These are phyloP conservation scores for Paraescarpia echinospica DNA, from an alignment of 1,140 invertebrate genomes.

Conservation along the genomic window DNA sequence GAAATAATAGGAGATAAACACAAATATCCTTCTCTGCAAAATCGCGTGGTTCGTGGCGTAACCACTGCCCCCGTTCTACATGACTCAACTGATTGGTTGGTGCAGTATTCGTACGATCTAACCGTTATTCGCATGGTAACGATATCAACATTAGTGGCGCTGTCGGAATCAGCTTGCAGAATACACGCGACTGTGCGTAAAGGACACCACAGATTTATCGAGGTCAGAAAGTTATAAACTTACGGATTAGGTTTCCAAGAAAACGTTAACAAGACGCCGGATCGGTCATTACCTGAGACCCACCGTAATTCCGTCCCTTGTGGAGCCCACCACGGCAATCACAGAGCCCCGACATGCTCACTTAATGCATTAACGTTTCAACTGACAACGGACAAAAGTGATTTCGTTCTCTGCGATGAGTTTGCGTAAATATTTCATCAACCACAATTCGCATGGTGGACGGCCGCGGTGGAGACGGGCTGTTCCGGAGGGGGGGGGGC, in stretches of 20 bases:
- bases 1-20: too few species aligned
- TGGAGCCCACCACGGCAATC: too few species aligned
- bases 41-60: too few species aligned
- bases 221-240: background rate
- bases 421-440: background rate
- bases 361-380: slow-evolving; percentile 1
- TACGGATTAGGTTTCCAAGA: background rate
- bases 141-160: background rate
- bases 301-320: background rate
- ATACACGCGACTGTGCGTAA: background rate
- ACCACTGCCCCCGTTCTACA: too few species aligned
- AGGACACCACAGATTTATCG: background rate
- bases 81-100: too few species aligned
- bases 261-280: background rate
- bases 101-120: too few species aligned
- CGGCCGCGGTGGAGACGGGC: too few species aligned
- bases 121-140: background rate
- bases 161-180: background rate
- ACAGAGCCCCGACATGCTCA: background rate
- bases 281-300: background rate
- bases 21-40: too few species aligned
- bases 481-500: background rate
- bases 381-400: background rate
- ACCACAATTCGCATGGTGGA: background rate
- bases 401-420: background rate